Evolutionary conservation across 2,888 invertebrate genomes (phyloP), one percentile per base, ranked within the genome.

Genomic region (Hypsopygia costalis): DNA sequence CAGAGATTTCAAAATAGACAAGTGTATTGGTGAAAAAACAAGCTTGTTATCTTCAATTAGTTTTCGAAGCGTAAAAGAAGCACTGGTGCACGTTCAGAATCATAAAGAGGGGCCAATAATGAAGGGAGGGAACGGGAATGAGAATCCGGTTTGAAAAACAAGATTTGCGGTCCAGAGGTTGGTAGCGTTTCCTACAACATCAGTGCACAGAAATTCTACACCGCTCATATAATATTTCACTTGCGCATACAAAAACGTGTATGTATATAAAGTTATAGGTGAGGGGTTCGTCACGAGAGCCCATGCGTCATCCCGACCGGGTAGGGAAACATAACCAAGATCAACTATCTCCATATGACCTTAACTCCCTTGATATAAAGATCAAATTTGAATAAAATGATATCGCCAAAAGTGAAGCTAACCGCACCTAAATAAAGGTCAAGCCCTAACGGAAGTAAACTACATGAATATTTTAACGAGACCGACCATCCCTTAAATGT

Each of bases 21-120:
- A 69, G 52, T 55, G 49, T 58, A 65, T 62, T 63, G 55, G 56
- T 66, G 68, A 73, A 81, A 82, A 81, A 83, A 76, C 76, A 78
- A 75, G 66, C 68, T 78, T 76, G 77, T 79, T 82, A 80, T 78
- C 74, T 81, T 79, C 79, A 79, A 83, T 85, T 81, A 79, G 69
- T 80, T 81, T 77, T 60, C 68, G 66, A 77, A 73, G 69, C 65
- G 66, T n/a, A n/a, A n/a, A n/a, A n/a, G n/a, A n/a, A n/a, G n/a
- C n/a, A n/a, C 61, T 69, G 68, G 63, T 67, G 71, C 5, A 1
- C 55, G 65, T 44, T 62, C 62, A 56, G 75, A 73, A 69, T 74
- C 73, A 72, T 81, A 80, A 78, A 73, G 70, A 68, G 62, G 62
- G 56, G 65, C 59, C 68, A 70, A 72, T 72, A 69, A 68, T 64